A percentile compares a stretch with the other conserved stretches of the same genome.
These are phyloP conservation scores for Metridium senile DNA, from an alignment of 92 coral and sea anemone species.

Conservation along the genomic window DNA sequence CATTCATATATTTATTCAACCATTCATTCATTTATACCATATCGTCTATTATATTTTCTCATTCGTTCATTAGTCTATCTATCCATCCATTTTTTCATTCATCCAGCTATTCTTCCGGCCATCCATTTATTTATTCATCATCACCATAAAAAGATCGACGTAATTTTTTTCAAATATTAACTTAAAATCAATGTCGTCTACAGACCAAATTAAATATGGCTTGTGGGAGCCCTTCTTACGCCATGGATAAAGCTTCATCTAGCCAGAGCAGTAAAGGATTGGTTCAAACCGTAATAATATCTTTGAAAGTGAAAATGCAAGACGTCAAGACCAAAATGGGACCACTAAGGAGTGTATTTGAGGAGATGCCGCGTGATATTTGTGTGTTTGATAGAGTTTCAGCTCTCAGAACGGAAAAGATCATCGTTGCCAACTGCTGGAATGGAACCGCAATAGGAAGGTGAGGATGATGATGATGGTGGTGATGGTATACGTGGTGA, in stretches of 20 bases:
- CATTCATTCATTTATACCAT: too few relatives aligned
- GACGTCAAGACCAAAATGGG: constrained; percentile 45
- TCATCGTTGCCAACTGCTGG: constrained; percentile 72
- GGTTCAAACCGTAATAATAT: constrained; percentile 4
- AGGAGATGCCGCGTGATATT: constrained; percentile 49
- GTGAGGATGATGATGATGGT: constrained; percentile 33
- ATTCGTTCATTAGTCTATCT: not conserved
- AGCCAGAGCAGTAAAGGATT: not conserved
- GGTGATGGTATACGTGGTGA: not conserved
- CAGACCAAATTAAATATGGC: too few relatives aligned
- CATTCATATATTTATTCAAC: not conserved
- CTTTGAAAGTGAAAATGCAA: constrained; percentile 58
- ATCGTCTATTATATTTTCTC: not conserved
- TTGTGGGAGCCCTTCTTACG: constrained; percentile 63
- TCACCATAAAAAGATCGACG: too few relatives aligned
- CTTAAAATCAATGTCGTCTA: too few relatives aligned
- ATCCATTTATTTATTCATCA: not conserved
- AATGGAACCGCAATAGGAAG: constrained; percentile 78
- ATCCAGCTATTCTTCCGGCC: not conserved
- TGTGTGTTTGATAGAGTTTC: constrained; percentile 69
- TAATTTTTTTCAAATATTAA: too few relatives aligned
- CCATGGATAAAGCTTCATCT: not conserved
- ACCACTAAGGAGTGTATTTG: constrained; percentile 36
- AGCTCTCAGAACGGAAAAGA: constrained; percentile 33
- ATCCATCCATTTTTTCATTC: not conserved